Conservation (phyloP, 2,888 invertebrate species). For the Lordiphosa fenestrarum region DNA sequence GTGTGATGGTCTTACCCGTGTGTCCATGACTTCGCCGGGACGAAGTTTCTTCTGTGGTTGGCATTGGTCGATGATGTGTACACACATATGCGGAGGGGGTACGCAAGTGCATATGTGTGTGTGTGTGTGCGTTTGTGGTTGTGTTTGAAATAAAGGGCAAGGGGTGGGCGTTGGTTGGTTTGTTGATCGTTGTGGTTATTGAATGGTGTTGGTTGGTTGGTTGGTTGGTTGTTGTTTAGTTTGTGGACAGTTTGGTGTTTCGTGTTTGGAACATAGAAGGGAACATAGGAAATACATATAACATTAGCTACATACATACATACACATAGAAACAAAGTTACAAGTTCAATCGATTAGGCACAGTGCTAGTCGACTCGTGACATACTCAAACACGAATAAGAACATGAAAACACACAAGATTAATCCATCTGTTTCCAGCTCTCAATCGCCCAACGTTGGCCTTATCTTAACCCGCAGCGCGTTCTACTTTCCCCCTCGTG, state of each 20-base stretch:
- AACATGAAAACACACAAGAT: no score
- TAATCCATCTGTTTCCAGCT: no score
- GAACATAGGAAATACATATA: constrained; percentile 50
- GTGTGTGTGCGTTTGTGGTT: constrained; percentile 26
- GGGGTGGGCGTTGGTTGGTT: constrained; percentile 34
- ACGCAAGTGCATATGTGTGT: constrained; percentile 14
- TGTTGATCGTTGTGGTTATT: constrained; percentile 27
- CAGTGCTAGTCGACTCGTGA: no score
- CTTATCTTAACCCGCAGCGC: no score
- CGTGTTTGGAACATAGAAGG: constrained; percentile 53
- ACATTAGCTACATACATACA: constrained; percentile 46
- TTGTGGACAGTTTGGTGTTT: constrained; percentile 35
- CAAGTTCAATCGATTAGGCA: background rate
- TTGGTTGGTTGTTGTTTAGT: constrained; percentile 36
- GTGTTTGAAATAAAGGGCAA: constrained; percentile 38
- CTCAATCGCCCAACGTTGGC: no score
- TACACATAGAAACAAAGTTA: constrained; percentile 7
- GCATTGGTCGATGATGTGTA: constrained; percentile 24
- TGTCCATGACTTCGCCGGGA: constrained; percentile 95
- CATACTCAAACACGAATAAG: no score
- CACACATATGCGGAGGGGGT: constrained; percentile 13
- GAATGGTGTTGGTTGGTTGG: constrained; percentile 29
- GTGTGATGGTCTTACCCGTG: constrained; percentile 87
- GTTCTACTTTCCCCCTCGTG: no score
- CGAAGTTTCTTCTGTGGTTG: constrained; percentile 85